Evolutionary conservation across 1,140 invertebrate species (phyloP).

Genomic region (Hyles euphorbiae): DNA sequence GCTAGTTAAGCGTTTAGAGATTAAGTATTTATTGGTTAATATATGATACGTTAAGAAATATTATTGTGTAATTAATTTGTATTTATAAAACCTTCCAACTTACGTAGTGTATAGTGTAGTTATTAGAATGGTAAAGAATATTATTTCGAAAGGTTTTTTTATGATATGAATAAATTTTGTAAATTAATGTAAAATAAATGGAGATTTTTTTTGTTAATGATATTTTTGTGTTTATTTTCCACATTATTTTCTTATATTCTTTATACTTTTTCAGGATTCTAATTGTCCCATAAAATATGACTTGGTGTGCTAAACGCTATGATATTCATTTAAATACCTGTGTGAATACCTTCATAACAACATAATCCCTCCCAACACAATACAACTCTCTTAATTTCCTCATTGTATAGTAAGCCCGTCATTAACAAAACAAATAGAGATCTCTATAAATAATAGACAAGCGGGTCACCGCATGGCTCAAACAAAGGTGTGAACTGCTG

Average conservation of each 20-base stretch:
- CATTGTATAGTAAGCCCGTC: background rate
- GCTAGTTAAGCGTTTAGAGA: slow-evolving; percentile 29
- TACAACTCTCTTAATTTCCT: too few species aligned
- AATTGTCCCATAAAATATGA: too few species aligned
- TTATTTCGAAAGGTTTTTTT: slow-evolving; percentile 12
- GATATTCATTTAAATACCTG: too few species aligned
- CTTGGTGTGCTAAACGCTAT: too few species aligned
- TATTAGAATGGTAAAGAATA: slow-evolving; percentile 1
- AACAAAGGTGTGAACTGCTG: slow-evolving; percentile 54
- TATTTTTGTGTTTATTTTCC: slow-evolving; percentile 24
- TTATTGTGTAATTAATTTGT: slow-evolving; percentile 48
- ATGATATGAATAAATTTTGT: slow-evolving; percentile 43
- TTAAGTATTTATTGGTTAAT: slow-evolving; percentile 67
- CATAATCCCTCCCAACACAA: too few species aligned
- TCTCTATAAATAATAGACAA: slow-evolving; percentile 12
- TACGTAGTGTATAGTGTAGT: slow-evolving; percentile 7
- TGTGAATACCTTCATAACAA: too few species aligned
- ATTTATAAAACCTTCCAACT: slow-evolving; percentile 43
- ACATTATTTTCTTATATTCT: background rate
- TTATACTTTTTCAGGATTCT: too few species aligned
- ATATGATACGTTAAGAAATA: slow-evolving; percentile 23
- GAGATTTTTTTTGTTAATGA: slow-evolving; percentile 70
- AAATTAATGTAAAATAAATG: slow-evolving; percentile 74
- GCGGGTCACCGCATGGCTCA: slow-evolving; percentile 33
- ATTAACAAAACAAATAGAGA: slow-evolving; percentile 10